These are phyloP conservation scores for Saccopteryx bilineata DNA, from an alignment of 2,113 vertebrate genomes.

Conservation along the genomic window DNA sequence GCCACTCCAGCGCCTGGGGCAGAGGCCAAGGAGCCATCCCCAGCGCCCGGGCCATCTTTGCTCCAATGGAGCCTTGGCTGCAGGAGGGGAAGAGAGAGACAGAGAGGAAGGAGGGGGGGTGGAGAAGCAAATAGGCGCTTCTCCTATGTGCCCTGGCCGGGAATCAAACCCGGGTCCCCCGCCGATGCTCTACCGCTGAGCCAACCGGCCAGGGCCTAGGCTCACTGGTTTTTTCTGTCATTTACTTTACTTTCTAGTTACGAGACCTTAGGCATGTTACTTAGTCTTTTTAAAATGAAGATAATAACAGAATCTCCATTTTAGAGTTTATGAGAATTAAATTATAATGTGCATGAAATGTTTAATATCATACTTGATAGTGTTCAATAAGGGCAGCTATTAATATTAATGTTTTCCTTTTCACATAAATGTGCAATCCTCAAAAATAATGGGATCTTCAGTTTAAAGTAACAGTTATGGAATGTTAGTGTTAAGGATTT, in stretches of 20 bases:
- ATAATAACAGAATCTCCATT: not conserved
- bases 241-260: slow-evolving; percentile 39
- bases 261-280: not conserved
- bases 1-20: too few relatives aligned
- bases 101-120: too few relatives aligned
- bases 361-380: not conserved
- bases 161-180: too few relatives aligned
- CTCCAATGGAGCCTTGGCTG: too few relatives aligned
- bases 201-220: not conserved
- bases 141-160: too few relatives aligned
- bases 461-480: slow-evolving; percentile 32
- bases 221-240: not conserved
- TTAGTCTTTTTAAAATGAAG: slow-evolving; percentile 31
- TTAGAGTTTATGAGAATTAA: slow-evolving; percentile 55
- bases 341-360: slow-evolving; percentile 14
- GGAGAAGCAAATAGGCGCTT: too few relatives aligned
- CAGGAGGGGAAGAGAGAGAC: too few relatives aligned
- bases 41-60: too few relatives aligned
- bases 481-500: slow-evolving; percentile 1
- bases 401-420: slow-evolving; percentile 17
- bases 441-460: slow-evolving; percentile 49
- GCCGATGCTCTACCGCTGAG: not conserved
- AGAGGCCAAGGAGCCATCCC: too few relatives aligned
- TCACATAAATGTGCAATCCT: not conserved
- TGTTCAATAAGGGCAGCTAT: slow-evolving; percentile 21